These are phyloP conservation scores for Orgyia antiqua DNA, from an alignment of 2,888 invertebrate genomes.

Conservation along the genomic window DNA sequence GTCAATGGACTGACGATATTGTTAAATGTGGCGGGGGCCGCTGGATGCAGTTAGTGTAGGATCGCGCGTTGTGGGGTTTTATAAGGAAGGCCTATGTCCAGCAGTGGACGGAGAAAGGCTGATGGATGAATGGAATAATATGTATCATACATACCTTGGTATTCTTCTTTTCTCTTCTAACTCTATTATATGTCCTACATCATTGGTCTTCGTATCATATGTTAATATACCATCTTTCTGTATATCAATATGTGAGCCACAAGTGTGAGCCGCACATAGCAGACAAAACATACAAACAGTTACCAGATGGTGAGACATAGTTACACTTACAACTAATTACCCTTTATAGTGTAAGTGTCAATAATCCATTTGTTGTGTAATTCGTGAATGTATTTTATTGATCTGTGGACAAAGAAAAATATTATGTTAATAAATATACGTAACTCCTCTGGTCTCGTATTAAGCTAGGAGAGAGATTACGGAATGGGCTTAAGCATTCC, in stretches of 20 bases:
- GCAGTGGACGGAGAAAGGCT: no score
- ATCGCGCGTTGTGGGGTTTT: no score
- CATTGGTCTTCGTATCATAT: slow-evolving; percentile 35
- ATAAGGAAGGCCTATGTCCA: no score
- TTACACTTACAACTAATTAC: slow-evolving; percentile 33
- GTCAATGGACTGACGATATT: no score
- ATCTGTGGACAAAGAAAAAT: slow-evolving; percentile 38
- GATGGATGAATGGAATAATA: no score
- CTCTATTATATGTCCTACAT: slow-evolving; percentile 35
- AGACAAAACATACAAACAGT: slow-evolving; percentile 91
- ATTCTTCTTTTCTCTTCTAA: slow-evolving; percentile 38
- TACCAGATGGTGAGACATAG: slow-evolving; percentile 79
- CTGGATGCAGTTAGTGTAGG: no score
- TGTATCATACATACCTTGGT: no score
- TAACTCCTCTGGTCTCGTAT: no score
- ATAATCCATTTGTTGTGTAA: slow-evolving; percentile 27
- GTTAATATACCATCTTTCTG: slow-evolving; percentile 36
- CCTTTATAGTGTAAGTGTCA: slow-evolving; percentile 25
- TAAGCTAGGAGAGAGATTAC: no score
- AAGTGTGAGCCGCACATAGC: slow-evolving; percentile 87
- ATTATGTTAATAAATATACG: no score
- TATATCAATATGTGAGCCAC: slow-evolving; percentile 82
- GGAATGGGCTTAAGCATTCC: no score
- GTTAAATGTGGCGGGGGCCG: no score
- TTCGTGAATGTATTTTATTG: slow-evolving; percentile 16